Evolutionary conservation across 2,888 invertebrate species (phyloP).

Genomic region (Polylopha cassiicola): DNA sequence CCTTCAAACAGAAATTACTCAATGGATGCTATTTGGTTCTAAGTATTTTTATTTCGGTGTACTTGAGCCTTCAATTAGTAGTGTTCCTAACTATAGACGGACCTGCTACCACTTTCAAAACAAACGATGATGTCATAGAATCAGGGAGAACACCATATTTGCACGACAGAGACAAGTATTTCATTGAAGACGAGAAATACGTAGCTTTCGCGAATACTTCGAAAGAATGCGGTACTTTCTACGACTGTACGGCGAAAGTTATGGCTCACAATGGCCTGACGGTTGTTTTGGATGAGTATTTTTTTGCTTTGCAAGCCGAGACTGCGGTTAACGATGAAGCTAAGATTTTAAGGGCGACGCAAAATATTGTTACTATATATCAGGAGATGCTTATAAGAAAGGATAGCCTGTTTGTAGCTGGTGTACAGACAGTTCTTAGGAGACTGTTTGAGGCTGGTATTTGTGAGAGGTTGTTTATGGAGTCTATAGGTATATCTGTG

Average conservation of each 20-base stretch:
- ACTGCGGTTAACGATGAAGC: constrained; percentile 53
- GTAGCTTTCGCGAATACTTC: constrained; percentile 40
- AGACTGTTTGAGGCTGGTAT: constrained; percentile 60
- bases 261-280: constrained; percentile 46
- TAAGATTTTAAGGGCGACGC: constrained; percentile 37
- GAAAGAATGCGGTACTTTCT: constrained; percentile 37
- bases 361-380: constrained; percentile 47
- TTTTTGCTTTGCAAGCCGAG: constrained; percentile 41
- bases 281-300: constrained; percentile 38
- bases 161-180: constrained; percentile 37
- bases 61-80: constrained; percentile 51
- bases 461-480: constrained; percentile 41
- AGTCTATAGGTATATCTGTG: constrained; percentile 47
- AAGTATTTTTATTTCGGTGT: constrained; percentile 48
- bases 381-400: constrained; percentile 57
- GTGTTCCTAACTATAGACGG: constrained; percentile 51
- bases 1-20: constrained; percentile 50
- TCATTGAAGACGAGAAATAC: constrained; percentile 43
- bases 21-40: constrained; percentile 48
- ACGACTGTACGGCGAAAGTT: constrained; percentile 37
- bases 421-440: constrained; percentile 34
- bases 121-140: constrained; percentile 42
- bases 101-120: constrained; percentile 45
- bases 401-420: constrained; percentile 33
- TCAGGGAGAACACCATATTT: constrained; percentile 45